Evolutionary conservation across 2,888 invertebrate genomes (phyloP).

Genomic region (Parnassius mnemosyne): DNA sequence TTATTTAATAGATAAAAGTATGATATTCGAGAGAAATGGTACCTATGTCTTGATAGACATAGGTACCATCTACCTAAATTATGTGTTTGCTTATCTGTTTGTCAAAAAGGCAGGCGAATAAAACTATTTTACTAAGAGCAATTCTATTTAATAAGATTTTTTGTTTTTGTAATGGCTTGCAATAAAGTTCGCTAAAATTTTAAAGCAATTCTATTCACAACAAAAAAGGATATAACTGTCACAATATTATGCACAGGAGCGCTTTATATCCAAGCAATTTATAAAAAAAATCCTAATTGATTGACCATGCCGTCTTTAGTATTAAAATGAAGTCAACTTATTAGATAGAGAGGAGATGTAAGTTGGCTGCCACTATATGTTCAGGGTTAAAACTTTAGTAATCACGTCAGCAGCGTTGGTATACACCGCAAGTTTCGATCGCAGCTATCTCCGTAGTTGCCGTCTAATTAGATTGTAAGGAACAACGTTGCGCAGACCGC

Average conservation of each 20-base stretch:
- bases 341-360: constrained; percentile 10
- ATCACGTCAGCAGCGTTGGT: constrained; percentile 55
- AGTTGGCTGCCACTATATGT: constrained; percentile 21
- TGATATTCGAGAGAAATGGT: too few relatives aligned
- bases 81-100: constrained; percentile 23
- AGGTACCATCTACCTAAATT: constrained; percentile 17
- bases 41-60: neutral
- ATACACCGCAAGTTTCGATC: constrained; percentile 59
- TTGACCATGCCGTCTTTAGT: neutral
- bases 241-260: neutral
- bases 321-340: neutral
- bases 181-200: constrained; percentile 43
- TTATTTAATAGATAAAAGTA: constrained; percentile 7
- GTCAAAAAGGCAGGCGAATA: constrained; percentile 19
- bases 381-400: constrained; percentile 54
- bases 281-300: neutral
- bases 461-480: constrained; percentile 61
- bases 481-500: constrained; percentile 36
- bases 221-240: constrained; percentile 3
- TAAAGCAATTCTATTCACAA: constrained; percentile 46
- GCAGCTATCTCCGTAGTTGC: constrained; percentile 52
- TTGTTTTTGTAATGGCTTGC: constrained; percentile 41
- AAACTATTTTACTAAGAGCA: constrained; percentile 20
- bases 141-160: constrained; percentile 33
- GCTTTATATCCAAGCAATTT: neutral